Percentiles rank a stretch among this genome's conserved stretches.
Evolutionary conservation across 2,797 vertebrate species (phyloP).

Genomic region (Galagoides demidoff): DNA sequence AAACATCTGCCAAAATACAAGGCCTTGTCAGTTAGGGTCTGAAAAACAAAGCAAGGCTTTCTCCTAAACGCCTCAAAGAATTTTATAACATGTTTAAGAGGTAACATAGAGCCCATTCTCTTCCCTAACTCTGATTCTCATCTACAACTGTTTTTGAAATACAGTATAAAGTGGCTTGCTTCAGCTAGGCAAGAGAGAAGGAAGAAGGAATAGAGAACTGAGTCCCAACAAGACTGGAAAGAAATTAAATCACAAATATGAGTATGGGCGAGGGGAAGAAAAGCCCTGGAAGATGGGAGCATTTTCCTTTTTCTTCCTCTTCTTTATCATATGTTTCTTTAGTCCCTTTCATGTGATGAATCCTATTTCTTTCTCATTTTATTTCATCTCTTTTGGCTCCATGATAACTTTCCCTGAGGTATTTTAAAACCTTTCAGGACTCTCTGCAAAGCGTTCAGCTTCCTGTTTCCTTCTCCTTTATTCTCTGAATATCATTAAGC

Average conservation of each 20-base stretch:
- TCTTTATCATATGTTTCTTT: background rate
- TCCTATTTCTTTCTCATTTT: constrained; percentile 43
- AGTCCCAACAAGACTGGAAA: background rate
- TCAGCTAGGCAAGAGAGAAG: background rate
- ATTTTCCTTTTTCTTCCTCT: background rate
- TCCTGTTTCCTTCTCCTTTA: background rate
- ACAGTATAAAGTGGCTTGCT: background rate
- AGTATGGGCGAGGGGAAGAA: background rate
- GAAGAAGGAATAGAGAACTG: background rate
- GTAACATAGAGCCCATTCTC: background rate
- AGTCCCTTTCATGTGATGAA: constrained; percentile 11
- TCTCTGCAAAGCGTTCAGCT: background rate
- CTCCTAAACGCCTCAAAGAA: background rate
- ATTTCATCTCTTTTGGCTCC: constrained; percentile 42
- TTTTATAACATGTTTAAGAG: background rate
- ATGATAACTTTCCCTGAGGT: background rate
- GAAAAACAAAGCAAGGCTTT: background rate
- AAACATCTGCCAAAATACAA: background rate
- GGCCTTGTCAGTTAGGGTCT: background rate
- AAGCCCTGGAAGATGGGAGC: background rate
- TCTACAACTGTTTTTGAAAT: constrained; percentile 2
- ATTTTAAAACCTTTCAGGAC: background rate
- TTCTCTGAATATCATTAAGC: constrained; percentile 36
- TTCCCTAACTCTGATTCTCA: background rate
- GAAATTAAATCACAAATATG: background rate